These are phyloP conservation scores for Drosophila teissieri DNA, from an alignment of 1,140 invertebrate species.

Conservation along the genomic window DNA sequence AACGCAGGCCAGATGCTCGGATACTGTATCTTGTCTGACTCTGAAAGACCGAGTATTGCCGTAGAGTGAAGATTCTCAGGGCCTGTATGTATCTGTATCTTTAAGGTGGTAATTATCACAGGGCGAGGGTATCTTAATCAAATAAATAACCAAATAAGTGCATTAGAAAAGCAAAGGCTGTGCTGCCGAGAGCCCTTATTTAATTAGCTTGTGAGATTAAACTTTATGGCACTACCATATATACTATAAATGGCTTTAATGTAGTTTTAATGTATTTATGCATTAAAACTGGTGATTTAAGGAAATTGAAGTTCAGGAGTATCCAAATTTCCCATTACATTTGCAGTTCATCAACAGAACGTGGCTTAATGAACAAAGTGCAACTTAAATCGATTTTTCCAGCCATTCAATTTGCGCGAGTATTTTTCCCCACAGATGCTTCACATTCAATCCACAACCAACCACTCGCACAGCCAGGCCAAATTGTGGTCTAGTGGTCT, in stretches of 20 bases:
- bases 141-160: constrained; percentile 1
- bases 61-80: not conserved
- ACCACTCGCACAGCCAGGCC: constrained; percentile 3
- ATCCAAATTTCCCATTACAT: constrained; percentile 6
- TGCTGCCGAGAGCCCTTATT: too few relatives aligned
- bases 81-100: not conserved
- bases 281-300: too few relatives aligned
- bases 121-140: not conserved
- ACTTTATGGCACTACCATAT: too few relatives aligned
- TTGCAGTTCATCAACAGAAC: constrained; percentile 26
- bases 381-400: constrained; percentile 27
- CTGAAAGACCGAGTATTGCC: constrained; percentile 9
- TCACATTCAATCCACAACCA: constrained; percentile 27
- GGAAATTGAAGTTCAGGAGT: too few relatives aligned
- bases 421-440: constrained; percentile 20
- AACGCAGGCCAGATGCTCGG: constrained; percentile 42
- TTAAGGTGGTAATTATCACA: not conserved
- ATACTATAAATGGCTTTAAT: not conserved
- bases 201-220: not conserved
- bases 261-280: too few relatives aligned
- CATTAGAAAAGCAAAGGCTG: not conserved
- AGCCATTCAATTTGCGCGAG: constrained; percentile 12
- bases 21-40: constrained; percentile 12
- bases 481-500: constrained; percentile 44
- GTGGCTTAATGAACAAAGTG: constrained; percentile 29